Evolutionary conservation across 2,888 invertebrate genomes (phyloP), one percentile per base, ranked within the genome.

Genomic region (Blomia tropicalis): DNA sequence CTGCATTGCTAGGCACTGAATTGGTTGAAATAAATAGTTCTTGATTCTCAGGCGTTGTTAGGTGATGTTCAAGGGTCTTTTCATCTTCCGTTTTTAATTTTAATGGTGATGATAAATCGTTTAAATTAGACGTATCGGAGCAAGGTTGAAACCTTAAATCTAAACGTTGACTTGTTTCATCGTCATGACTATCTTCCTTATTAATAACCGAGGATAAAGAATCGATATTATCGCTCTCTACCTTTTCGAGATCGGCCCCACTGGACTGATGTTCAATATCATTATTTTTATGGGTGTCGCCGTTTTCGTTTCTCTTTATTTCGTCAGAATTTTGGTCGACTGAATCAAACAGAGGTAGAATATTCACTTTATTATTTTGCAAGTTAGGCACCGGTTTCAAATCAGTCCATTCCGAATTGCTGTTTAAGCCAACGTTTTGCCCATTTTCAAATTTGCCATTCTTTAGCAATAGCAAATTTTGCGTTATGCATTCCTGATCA

Each of bases 391-490:
- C 41, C 22, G n/a, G 44, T 29, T 59, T 59, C 59, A 59, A 30
- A 19, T 47, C 59, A 44, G 4, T 47, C 59, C 59, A 59, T 7
- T 17, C 36, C 5, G 59, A 27, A 59, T 44, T 31, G 43, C 4
- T 59, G 11, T 27, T 4, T n/a, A 59, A 59, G 32, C 43, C 47
- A 19, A 59, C 30, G 43, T 44, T 11, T 31, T 59, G 59, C 5
- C 59, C 59, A 44, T 59, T 59, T 44, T 59, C 59, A 44, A 44
- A 32, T 59, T 59, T 59, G 2, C 47, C 47, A 22, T 44, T 47
- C 31, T 59, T 59, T 7, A 59, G 47, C 19, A 59, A 43, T 11
- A 59, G 22, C 59, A 59, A 22, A 19, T 59, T 43, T 29, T 59
- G 59, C 2, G 47, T 43, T 4, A 59, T 17, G 30, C 43, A 41